Percentiles rank a stretch among this genome's conserved stretches.
Conservation (phyloP, 2,888 invertebrate genomes). For the Sialis lutaria region DNA sequence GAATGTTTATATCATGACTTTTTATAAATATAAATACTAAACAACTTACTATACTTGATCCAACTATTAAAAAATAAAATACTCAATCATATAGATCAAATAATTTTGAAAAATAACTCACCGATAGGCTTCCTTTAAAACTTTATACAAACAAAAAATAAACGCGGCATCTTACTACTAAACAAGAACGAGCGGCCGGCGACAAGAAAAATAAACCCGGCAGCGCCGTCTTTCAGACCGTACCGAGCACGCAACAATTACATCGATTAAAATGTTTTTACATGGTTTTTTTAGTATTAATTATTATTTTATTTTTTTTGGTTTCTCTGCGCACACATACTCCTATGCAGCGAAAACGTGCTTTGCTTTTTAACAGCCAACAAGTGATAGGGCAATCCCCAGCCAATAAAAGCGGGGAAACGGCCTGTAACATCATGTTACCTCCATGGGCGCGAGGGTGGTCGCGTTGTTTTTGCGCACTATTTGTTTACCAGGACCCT, state of each 20-base stretch:
- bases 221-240: not conserved
- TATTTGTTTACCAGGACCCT: conserved; percentile 17
- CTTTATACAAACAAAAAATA: no score
- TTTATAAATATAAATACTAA: no score
- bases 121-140: no score
- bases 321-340: not conserved
- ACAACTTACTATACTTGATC: no score
- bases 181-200: no score
- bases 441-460: conserved; percentile 34
- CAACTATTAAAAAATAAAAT: no score
- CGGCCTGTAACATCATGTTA: conserved; percentile 33
- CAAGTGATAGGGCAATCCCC: conserved; percentile 2
- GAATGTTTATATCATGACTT: no score
- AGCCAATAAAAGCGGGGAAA: conserved; percentile 14
- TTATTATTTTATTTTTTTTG: not conserved
- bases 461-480: conserved; percentile 34
- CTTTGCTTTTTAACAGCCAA: not conserved
- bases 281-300: not conserved
- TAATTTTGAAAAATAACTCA: no score
- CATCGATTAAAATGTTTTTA: not conserved
- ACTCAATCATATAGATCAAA: no score
- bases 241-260: not conserved
- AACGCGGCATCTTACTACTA: no score
- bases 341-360: not conserved
- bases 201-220: not conserved